Percentiles rank a stretch among this genome's conserved stretches.
These are phyloP conservation scores for Eristalinus sepulchralis DNA, from an alignment of 2,888 invertebrate species.

Conservation along the genomic window DNA sequence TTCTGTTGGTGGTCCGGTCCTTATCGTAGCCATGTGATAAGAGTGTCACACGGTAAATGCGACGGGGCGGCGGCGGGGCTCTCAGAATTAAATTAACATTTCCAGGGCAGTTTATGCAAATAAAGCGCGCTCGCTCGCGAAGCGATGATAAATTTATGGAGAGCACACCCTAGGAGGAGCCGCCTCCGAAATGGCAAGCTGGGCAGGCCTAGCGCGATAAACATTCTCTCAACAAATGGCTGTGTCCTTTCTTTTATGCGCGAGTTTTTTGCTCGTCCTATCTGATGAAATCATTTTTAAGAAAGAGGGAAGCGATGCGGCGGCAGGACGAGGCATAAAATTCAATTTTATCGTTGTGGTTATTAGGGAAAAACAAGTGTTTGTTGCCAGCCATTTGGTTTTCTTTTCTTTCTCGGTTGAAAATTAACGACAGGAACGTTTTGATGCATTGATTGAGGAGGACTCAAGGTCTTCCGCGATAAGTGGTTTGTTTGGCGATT, in stretches of 20 bases:
- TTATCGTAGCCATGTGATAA: neutral
- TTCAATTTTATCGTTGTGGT: constrained; percentile 37
- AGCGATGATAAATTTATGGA: constrained; percentile 35
- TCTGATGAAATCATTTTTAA: constrained; percentile 32
- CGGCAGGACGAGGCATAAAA: constrained; percentile 16
- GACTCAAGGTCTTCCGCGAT: neutral
- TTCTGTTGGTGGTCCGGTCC: neutral
- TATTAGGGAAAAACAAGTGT: constrained; percentile 2
- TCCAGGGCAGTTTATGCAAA: constrained; percentile 46
- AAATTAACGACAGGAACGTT: constrained; percentile 29
- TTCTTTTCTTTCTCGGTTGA: constrained; percentile 8
- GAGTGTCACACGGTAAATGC: neutral
- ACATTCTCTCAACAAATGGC: neutral
- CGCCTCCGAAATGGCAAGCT: neutral
- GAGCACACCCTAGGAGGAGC: neutral
- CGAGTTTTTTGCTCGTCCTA: neutral
- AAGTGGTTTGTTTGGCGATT: neutral
- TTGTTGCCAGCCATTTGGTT: neutral
- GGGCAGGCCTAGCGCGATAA: neutral
- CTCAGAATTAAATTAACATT: constrained; percentile 42
- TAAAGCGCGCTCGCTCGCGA: constrained; percentile 8
- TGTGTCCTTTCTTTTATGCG: neutral
- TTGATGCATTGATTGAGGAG: constrained; percentile 29
- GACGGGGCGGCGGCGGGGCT: neutral
- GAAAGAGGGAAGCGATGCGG: neutral